Percentiles rank a stretch among this genome's conserved stretches.
Evolutionary conservation across 2,113 vertebrate species (phyloP).

Genomic region (Oreochromis tanganicae): DNA sequence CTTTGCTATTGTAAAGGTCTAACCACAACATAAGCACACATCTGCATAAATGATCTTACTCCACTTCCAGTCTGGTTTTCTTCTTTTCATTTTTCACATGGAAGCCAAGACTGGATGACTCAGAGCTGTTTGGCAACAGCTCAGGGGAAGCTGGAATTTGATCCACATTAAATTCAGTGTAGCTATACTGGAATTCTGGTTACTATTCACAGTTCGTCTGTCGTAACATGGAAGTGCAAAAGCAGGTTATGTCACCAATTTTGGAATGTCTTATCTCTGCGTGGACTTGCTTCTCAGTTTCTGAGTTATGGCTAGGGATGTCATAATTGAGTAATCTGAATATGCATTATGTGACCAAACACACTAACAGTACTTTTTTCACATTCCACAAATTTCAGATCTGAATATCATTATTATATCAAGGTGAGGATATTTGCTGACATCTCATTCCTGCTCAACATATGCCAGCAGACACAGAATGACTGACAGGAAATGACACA

Average conservation of each 20-base stretch:
- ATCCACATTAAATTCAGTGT: not conserved
- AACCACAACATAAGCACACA: not conserved
- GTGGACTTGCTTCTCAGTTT: not conserved
- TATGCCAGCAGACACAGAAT: not conserved
- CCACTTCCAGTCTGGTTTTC: constrained; percentile 9
- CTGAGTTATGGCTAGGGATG: not conserved
- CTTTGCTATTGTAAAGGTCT: not conserved
- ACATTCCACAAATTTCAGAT: not conserved
- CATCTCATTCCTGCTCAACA: not conserved
- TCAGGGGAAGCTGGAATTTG: constrained; percentile 1
- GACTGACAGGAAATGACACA: not conserved
- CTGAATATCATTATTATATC: not conserved
- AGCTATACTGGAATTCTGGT: not conserved
- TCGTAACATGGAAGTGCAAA: not conserved
- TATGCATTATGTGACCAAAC: fast-evolving
- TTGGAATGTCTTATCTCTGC: not conserved
- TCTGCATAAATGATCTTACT: not conserved
- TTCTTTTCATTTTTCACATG: constrained; percentile 15
- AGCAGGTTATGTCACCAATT: not conserved
- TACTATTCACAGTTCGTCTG: not conserved
- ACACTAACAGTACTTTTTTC: not conserved
- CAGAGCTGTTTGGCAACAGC: constrained; percentile 22
- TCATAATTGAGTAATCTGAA: not conserved
- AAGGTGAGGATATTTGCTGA: not conserved
- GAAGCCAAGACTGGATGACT: constrained; percentile 25